Evolutionary conservation across 2,888 invertebrate genomes (phyloP), one percentile per base, ranked within the genome.

Genomic region (Drosophila cyrtoloma): DNA sequence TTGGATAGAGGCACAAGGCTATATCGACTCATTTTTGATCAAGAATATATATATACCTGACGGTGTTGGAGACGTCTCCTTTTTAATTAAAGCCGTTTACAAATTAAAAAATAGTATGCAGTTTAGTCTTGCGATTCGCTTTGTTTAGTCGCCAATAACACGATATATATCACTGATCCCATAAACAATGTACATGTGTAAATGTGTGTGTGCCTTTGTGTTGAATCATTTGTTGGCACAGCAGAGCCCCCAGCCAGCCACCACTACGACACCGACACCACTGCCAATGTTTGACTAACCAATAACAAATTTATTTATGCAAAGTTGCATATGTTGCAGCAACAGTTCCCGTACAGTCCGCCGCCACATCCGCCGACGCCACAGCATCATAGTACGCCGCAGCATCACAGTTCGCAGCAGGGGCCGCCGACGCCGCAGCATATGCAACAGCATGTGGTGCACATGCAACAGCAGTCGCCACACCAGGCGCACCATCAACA

Each of bases 331-430:
- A 92, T 93, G 91, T 93, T 93, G 91, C 93, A 93, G 91, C 93
- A 93, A 90, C 93, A 93, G 89, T 93, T 93, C 90, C 93, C 93
- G 89, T 93, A 93, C 76, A 93, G 93, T 84, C 93, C 93, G 66
- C 93, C 93, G 70, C 93, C 93, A 66, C 93, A 92, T 75, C 92
- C 93, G 61, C 92, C 91, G 67, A 73, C 83, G 55, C 91, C 91
- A 37, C 93, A 91, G 60, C 93, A 92, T 35, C 92, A 90, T 57
- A 86, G 89, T 81, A 91, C 79, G 26, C 93, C 92, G 59, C 92
- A 91, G 61, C 92, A 91, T 52, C 91, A 91, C 86, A 91, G 78
- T 80, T 91, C 75, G 55, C 80, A 82, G 71, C 93, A 91, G 65
- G 92, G 89, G 42, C 90, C 91, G 47, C 92, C 92, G 71, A 92